Conservation (phyloP, 23 tunicate genomes). For the Aplidium turbinatum region DNA sequence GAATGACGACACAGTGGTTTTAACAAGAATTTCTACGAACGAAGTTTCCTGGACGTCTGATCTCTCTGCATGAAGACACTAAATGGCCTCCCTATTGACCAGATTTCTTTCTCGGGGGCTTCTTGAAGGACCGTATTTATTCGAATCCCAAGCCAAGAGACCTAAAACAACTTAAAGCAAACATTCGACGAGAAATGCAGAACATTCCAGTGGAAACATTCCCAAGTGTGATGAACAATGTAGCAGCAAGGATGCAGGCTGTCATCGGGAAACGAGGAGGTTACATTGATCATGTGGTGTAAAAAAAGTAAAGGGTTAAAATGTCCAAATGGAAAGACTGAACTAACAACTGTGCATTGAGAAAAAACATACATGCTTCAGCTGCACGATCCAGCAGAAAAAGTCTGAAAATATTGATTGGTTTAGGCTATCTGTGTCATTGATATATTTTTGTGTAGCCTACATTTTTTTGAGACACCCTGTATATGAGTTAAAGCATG, state of each 20-base stretch:
- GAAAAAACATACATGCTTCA: too few relatives aligned
- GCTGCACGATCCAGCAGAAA: too few relatives aligned
- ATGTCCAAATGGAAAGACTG: too few relatives aligned
- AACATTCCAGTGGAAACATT: constrained; percentile 13
- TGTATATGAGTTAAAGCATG: too few relatives aligned
- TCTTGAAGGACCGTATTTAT: constrained; percentile 10
- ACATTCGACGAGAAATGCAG: constrained; percentile 7
- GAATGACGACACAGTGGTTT: constrained; percentile 14
- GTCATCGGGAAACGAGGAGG: constrained; percentile 5
- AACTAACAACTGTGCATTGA: too few relatives aligned
- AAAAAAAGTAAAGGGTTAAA: background rate
- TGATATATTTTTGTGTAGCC: too few relatives aligned
- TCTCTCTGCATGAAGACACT: constrained; percentile 7
- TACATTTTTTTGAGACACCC: too few relatives aligned
- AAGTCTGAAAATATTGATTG: too few relatives aligned
- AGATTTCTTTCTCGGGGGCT: constrained; percentile 17
- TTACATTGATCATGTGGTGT: constrained; percentile 9
- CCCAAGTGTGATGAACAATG: constrained; percentile 12
- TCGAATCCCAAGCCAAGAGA: constrained; percentile 1
- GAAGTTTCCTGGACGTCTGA: constrained; percentile 3
- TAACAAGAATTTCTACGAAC: constrained; percentile 25
- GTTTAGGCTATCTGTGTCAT: too few relatives aligned
- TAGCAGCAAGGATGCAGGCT: constrained; percentile 9
- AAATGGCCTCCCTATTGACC: constrained; percentile 30
- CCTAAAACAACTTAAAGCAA: constrained; percentile 5